Evolutionary conservation across 2,888 invertebrate genomes (phyloP), one percentile per base, ranked within the genome.

Genomic region (Aplocera efformata): DNA sequence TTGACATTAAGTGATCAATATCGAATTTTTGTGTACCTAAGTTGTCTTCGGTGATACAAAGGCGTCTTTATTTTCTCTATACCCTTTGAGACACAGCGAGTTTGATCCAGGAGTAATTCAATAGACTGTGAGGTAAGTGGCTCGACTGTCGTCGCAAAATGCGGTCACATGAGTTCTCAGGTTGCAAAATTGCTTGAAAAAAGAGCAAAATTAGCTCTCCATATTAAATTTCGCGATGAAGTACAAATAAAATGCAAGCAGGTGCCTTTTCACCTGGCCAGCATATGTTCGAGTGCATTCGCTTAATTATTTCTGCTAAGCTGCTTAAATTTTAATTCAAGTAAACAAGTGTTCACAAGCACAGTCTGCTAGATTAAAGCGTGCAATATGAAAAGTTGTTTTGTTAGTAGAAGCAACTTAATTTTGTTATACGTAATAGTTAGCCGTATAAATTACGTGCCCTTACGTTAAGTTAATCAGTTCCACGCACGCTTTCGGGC

Each of bases 191-290:
- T 28, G 59, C 61, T 54, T 65, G 69, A 67, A 63, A 61, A 56
- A 60, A 60, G 13, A 17, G 13, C 66, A 71, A 72, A 80, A 72
- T 68, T 72, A 67, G 73, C 74, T 68, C 64, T 55, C 58, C 66
- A 70, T 84, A 86, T 88, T 81, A 82, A 79, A 68, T 88, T 86
- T 82, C 85, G 63, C 72, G 61, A 43, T 52, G 54, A 68, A 60
- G 63, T 61, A 61, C 53, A 63, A 70, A 72, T 71, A 73, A 68
- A 72, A 68, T 70, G 58, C 58, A 62, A 64, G 76, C 86, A 86
- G 86, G 83, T 85, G 84, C 60, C 53, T 48, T 55, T 66, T 75
- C 85, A 86, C 82, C 86, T 85, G 86, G 80, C 63, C 64, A 67
- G 66, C 84, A 80, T 79, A 72, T 82, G 80, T 76, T 74, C 60